Conservation (phyloP, 2,113 vertebrate species). For the Menura novaehollandiae region DNA sequence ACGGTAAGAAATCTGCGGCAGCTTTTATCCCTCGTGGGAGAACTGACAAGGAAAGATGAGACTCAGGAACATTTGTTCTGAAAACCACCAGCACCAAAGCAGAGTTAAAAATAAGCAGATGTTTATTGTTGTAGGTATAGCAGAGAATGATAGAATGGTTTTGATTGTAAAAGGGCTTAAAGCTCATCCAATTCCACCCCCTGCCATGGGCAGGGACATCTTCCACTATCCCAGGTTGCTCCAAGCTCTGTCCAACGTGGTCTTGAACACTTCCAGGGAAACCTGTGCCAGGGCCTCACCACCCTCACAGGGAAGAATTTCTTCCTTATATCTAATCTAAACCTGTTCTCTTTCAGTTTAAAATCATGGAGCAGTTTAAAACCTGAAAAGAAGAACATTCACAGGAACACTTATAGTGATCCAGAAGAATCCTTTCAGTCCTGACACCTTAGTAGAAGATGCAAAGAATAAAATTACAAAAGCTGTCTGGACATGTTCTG, state of each 20-base stretch:
- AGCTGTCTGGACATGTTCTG: not conserved
- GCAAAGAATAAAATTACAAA: not conserved
- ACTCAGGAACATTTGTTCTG: not conserved
- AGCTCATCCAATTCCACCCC: not conserved
- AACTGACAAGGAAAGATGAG: not conserved
- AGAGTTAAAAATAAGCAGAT: not conserved
- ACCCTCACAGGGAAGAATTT: not conserved
- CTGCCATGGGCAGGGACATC: not conserved
- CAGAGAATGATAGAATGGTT: not conserved
- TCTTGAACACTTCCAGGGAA: not conserved
- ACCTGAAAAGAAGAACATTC: not conserved
- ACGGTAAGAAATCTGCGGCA: not conserved
- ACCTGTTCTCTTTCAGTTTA: not conserved
- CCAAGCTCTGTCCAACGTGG: accelerated
- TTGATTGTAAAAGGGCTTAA: not conserved
- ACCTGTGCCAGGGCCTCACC: accelerated
- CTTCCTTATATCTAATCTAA: not conserved
- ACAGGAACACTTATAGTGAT: not conserved
- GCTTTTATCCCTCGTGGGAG: not conserved
- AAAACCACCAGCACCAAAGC: not conserved
- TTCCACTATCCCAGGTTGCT: not conserved
- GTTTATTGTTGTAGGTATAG: not conserved
- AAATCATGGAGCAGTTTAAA: not conserved
- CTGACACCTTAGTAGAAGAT: not conserved
- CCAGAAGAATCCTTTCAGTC: not conserved